Evolutionary conservation across 2,113 vertebrate genomes (phyloP).

Genomic region (Dryoscopus gambensis): DNA sequence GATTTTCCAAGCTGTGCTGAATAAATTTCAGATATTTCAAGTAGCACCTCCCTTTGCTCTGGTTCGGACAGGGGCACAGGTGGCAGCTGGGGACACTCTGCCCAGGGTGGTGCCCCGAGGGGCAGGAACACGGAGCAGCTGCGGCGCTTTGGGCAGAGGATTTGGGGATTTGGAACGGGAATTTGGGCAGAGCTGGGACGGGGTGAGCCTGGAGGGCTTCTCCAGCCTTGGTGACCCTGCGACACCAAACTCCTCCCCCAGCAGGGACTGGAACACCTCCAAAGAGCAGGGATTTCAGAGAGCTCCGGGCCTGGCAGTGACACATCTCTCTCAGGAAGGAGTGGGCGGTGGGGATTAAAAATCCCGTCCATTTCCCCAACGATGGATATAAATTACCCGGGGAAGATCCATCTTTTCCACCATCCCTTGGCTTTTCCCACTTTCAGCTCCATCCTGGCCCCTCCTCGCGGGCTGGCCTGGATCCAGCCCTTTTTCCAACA

Average conservation of each 20-base stretch:
- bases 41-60: neutral
- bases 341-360: neutral
- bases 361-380: neutral
- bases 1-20: neutral
- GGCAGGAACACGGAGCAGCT: rapidly evolving
- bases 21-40: neutral
- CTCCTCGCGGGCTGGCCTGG: too few relatives aligned
- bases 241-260: neutral
- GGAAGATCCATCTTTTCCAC: neutral
- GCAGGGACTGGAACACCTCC: neutral
- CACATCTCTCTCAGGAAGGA: rapidly evolving
- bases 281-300: neutral
- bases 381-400: neutral
- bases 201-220: neutral
- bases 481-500: too few relatives aligned
- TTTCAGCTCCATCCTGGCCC: too few relatives aligned
- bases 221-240: neutral
- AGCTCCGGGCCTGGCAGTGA: rapidly evolving
- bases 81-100: neutral
- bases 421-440: neutral
- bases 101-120: neutral
- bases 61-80: neutral
- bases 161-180: too few relatives aligned
- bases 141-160: too few relatives aligned
- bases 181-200: too few relatives aligned